A percentile compares a stretch with the other conserved stretches of the same genome.
Evolutionary conservation across 2,113 vertebrate genomes (phyloP).

Genomic region (Psilopogon haemacephalus): DNA sequence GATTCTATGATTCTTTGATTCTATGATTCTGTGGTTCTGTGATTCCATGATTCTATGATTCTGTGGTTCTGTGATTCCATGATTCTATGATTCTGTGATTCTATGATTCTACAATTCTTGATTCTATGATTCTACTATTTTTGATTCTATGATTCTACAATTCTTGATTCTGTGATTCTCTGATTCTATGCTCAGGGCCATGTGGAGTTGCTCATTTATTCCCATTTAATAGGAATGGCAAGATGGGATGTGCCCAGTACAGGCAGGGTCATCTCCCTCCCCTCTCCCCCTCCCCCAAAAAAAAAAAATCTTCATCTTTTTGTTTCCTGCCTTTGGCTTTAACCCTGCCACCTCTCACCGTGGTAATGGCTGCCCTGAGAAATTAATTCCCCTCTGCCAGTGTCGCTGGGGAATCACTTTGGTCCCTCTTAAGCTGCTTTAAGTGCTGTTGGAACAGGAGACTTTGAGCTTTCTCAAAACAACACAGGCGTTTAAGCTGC

Average conservation of each 20-base stretch:
- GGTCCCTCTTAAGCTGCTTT: neutral
- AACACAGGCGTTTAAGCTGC: neutral
- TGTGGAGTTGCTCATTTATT: neutral
- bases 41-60: too few relatives aligned
- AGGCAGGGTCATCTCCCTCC: neutral
- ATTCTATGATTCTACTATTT: too few relatives aligned
- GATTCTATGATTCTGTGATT: too few relatives aligned
- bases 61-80: too few relatives aligned
- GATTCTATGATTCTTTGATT: too few relatives aligned
- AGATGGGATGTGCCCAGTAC: neutral
- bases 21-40: too few relatives aligned
- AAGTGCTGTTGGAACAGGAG: neutral
- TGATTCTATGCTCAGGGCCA: too few relatives aligned
- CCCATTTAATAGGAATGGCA: neutral
- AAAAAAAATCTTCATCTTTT: neutral
- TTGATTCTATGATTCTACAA: too few relatives aligned
- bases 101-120: too few relatives aligned
- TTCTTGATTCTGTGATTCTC: too few relatives aligned
- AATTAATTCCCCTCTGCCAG: neutral
- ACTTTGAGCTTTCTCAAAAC: neutral
- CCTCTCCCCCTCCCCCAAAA: too few relatives aligned
- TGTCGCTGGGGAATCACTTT: neutral
- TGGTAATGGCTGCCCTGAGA: fast-evolving
- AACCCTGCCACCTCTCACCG: fast-evolving
- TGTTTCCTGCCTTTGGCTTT: neutral